These are phyloP conservation scores for Enteromius paludinosus DNA, from an alignment of 2,797 vertebrate genomes.

Conservation along the genomic window DNA sequence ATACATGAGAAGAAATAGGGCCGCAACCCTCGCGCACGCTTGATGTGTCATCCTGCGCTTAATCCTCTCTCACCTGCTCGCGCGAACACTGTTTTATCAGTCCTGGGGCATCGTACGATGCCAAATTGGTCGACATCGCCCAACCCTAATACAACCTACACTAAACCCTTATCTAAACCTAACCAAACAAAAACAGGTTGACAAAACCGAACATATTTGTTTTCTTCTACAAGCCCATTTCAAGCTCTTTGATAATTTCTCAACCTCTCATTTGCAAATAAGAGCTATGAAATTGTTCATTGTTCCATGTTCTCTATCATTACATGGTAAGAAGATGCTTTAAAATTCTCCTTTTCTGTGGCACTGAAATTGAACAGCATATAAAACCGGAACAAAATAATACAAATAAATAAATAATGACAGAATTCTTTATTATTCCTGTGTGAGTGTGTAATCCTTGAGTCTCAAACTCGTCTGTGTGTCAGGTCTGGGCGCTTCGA, in stretches of 20 bases:
- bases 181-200: no score
- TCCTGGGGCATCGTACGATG: no score
- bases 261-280: background rate
- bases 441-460: slow-evolving; percentile 7
- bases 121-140: no score
- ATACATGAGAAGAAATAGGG: no score
- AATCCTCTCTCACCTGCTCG: no score
- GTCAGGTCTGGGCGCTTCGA: slow-evolving; percentile 37
- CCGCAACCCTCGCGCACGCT: no score
- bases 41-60: no score
- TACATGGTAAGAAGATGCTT: background rate
- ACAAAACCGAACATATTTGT: background rate
- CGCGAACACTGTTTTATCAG: no score
- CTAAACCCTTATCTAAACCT: background rate
- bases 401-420: background rate
- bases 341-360: background rate
- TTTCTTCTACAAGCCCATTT: background rate
- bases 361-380: background rate
- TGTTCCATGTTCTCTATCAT: background rate
- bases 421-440: background rate
- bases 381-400: background rate
- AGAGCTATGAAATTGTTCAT: background rate
- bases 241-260: background rate
- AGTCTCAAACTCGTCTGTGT: slow-evolving; percentile 24
- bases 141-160: background rate